These are phyloP conservation scores for Trachelipus rathkii DNA, from an alignment of 1,140 invertebrate species.

Conservation along the genomic window DNA sequence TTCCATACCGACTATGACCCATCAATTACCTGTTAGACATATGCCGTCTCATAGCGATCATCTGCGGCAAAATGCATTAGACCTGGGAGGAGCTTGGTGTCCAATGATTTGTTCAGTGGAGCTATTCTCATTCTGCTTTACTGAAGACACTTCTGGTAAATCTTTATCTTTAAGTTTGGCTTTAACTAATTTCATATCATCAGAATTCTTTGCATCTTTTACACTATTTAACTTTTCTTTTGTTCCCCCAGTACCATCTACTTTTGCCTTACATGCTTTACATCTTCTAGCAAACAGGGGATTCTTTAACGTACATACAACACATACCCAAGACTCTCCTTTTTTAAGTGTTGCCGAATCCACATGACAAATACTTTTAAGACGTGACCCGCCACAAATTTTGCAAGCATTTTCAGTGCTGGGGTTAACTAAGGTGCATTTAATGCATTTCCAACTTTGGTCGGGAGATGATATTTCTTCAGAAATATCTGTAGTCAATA, in stretches of 20 bases:
- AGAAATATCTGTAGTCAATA: conserved; percentile 49
- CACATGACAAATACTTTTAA: conserved; percentile 51
- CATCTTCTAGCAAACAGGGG: conserved; percentile 65
- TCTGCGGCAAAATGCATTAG: too few relatives aligned
- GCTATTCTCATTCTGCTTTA: conserved; percentile 1
- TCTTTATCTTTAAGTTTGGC: not conserved
- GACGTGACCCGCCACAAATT: conserved; percentile 74
- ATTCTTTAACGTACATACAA: conserved; percentile 78
- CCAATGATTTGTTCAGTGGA: too few relatives aligned
- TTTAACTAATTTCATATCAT: not conserved
- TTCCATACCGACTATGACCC: too few relatives aligned
- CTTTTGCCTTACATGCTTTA: conserved; percentile 61
- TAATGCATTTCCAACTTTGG: conserved; percentile 77
- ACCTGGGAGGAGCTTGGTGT: too few relatives aligned
- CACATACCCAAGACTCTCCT: conserved; percentile 71
- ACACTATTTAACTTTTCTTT: conserved; percentile 35
- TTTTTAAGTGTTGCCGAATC: conserved; percentile 53
- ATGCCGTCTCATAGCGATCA: too few relatives aligned
- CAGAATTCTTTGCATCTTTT: conserved; percentile 12
- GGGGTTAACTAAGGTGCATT: conserved; percentile 78
- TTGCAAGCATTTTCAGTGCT: conserved; percentile 65
- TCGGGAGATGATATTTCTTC: conserved; percentile 44
- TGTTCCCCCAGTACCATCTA: conserved; percentile 41
- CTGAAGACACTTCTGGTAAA: not conserved
- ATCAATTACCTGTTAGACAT: too few relatives aligned